Evolutionary conservation across 2,113 vertebrate species (phyloP), one percentile per base, ranked within the genome.

Genomic region (Bothrops jararaca): DNA sequence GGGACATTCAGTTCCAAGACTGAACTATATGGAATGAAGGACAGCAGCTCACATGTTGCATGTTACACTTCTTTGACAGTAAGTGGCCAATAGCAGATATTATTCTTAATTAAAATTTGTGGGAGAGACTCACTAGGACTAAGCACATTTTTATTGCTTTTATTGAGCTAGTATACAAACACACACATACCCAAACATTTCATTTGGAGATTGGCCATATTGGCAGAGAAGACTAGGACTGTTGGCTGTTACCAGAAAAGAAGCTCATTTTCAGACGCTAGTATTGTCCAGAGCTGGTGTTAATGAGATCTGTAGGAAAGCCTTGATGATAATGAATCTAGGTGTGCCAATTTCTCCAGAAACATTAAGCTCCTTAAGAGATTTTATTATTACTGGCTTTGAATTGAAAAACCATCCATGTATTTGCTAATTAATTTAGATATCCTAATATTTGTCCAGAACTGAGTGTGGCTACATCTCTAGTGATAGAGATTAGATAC

Each of bases 361-460:
- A 95, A 92, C 6, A 20, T 42, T 60, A 20, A 48, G n/a, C 57
- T 0, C 2, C 39, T 85, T 93, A 26, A 39, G 23, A 10, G 26
- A 22, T 90, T 39, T 91, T 80, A 7, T 69, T 69, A 64, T 22
- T 50, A 80, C 20, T 52, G 48, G 45, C 88, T 89, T 53, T 96
- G 52, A 11, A 85, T 95, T 92, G 89, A 0, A 11, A 88, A 9
- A 1, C 90, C 53, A 91, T 56, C 23, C 85, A 60, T 92, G 85
- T 85, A 95, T 92, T 94, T 85, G 89, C 93, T 95, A 95, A 95
- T 96, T 95, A 60, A 15, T 95, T 92, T 93, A 89, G 89, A 92
- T 95, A 94, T 89, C 90, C 95, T 48, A 0, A 11, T 94, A 95
- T 93, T 94, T 93, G 91, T 58, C 88, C 96, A 93, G 91, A 96